These are phyloP conservation scores for Enoplosus armatus DNA, from an alignment of 2,797 vertebrate genomes.

Conservation along the genomic window DNA sequence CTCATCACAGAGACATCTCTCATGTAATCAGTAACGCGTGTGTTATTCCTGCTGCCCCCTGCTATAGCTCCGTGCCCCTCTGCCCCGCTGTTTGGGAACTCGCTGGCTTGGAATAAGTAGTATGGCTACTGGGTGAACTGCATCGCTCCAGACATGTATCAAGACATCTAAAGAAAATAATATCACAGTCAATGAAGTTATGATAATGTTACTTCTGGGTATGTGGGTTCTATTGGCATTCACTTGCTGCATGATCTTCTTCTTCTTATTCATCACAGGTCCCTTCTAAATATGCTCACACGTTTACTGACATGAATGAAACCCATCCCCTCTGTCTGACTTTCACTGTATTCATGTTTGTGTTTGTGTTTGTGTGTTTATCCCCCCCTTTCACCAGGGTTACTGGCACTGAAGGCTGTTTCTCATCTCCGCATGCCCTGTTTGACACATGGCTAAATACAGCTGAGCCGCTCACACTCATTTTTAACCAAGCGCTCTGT, in stretches of 20 bases:
- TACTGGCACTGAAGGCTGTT: slow-evolving; percentile 55
- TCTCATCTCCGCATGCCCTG: slow-evolving; percentile 63
- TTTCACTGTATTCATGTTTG: slow-evolving; percentile 35
- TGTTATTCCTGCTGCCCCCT: background rate
- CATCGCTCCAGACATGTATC: background rate
- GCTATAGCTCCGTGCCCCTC: background rate
- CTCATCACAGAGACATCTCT: background rate
- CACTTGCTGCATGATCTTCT: background rate
- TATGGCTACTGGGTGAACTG: background rate
- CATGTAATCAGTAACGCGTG: background rate
- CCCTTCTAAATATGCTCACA: background rate
- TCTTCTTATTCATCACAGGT: too few relatives aligned
- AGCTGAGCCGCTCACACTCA: slow-evolving; percentile 51
- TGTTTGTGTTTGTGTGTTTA: slow-evolving; percentile 52
- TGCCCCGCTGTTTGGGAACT: background rate
- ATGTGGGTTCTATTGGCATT: background rate
- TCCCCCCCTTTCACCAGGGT: slow-evolving; percentile 35
- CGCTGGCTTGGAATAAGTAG: background rate
- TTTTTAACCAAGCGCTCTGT: slow-evolving; percentile 49
- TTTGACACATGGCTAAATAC: slow-evolving; percentile 75
- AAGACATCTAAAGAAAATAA: background rate
- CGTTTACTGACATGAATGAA: background rate
- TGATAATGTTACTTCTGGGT: background rate
- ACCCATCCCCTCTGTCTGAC: slow-evolving; percentile 6
- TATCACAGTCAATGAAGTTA: background rate